These are phyloP conservation scores for Nemotelus nigrinus DNA, from an alignment of 2,888 invertebrate species.

Conservation along the genomic window DNA sequence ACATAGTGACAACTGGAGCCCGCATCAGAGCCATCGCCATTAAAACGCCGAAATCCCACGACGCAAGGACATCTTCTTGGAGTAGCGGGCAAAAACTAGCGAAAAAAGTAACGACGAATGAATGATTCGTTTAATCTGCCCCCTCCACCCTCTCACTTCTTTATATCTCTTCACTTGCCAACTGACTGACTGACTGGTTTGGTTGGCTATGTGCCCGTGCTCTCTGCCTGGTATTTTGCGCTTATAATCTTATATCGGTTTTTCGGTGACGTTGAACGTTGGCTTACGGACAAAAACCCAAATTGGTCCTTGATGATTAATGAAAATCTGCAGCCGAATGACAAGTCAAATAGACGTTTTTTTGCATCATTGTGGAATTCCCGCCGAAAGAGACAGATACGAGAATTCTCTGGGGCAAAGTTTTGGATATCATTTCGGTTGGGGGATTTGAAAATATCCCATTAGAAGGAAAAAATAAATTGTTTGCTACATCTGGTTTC, in stretches of 20 bases:
- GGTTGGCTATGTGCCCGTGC: no score
- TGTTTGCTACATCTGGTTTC: no score
- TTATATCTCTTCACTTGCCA: no score
- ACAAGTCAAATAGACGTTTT: conserved; percentile 3
- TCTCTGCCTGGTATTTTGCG: no score
- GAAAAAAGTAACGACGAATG: no score
- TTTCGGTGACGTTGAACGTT: neutral
- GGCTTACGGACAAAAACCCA: conserved; percentile 19
- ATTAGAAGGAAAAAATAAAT: neutral
- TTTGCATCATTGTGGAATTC: neutral
- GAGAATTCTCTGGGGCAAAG: neutral
- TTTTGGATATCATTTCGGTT: neutral
- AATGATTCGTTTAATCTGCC: no score
- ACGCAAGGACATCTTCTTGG: neutral
- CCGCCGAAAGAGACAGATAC: neutral
- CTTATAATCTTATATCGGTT: neutral
- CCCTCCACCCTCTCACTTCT: no score
- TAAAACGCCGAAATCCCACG: neutral
- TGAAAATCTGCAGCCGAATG: conserved; percentile 27
- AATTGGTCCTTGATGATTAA: conserved; percentile 35
- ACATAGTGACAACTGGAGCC: neutral
- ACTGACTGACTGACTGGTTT: no score
- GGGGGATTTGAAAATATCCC: conserved; percentile 8
- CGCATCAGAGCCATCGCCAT: neutral
- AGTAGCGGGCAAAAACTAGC: no score